Evolutionary conservation across 2,888 invertebrate species (phyloP).

Genomic region (Thera obeliscata): DNA sequence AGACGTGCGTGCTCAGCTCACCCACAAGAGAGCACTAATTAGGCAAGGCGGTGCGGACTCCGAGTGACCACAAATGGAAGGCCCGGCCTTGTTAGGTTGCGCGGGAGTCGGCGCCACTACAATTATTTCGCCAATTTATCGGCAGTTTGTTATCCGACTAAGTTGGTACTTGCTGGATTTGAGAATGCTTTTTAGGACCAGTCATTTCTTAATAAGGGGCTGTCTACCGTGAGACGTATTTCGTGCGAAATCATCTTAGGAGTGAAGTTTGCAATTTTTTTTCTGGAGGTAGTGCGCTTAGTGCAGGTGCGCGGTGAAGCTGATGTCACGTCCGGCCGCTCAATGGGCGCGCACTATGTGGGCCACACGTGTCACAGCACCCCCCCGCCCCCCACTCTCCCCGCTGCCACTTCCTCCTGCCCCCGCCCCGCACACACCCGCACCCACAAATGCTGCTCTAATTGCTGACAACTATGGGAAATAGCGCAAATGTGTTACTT

Average conservation of each 20-base stretch:
- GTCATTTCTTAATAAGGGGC: conserved; percentile 17
- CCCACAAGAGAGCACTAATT: conserved; percentile 78
- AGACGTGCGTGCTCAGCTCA: conserved; percentile 69
- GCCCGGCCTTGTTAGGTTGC: conserved; percentile 72
- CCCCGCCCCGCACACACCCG: conserved; percentile 45
- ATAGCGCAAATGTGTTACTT: conserved; percentile 74
- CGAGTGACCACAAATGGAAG: conserved; percentile 71
- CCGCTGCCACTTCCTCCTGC: not conserved
- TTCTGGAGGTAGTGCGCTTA: conserved; percentile 40
- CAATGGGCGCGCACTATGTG: conserved; percentile 76
- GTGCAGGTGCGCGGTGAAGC: conserved; percentile 62
- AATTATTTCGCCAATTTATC: conserved; percentile 63
- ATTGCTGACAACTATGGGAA: conserved; percentile 81
- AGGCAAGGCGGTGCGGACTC: conserved; percentile 61
- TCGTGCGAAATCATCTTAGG: not conserved
- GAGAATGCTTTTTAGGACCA: conserved; percentile 30
- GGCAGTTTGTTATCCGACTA: conserved; percentile 37
- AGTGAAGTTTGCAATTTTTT: conserved; percentile 9
- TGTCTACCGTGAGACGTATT: conserved; percentile 7
- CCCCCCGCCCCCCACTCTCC: conserved; percentile 36
- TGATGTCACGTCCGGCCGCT: conserved; percentile 75
- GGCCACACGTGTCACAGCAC: conserved; percentile 77
- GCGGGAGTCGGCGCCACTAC: conserved; percentile 72
- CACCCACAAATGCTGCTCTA: conserved; percentile 69
- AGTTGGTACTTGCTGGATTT: conserved; percentile 21